These are phyloP conservation scores for Caenorhabditis panamensis DNA, from an alignment of 2,888 invertebrate species.

Conservation along the genomic window DNA sequence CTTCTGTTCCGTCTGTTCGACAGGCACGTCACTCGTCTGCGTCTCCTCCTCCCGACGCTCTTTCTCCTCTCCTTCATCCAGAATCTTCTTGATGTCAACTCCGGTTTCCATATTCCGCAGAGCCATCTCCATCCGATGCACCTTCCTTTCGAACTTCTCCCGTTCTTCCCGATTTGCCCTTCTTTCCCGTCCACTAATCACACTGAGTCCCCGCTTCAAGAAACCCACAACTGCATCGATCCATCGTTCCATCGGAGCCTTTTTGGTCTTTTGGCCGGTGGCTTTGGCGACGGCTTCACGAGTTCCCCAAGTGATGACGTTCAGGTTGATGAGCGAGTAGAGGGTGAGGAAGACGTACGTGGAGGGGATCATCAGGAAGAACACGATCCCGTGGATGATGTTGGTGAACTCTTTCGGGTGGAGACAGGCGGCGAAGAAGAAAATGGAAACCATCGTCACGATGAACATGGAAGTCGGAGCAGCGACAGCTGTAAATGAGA, in stretches of 20 bases:
- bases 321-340: conserved; percentile 93
- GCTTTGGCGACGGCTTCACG: conserved; percentile 86
- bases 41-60: conserved; percentile 43
- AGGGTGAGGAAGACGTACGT: conserved; percentile 95
- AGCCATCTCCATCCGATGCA: conserved; percentile 61
- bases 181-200: conserved; percentile 38
- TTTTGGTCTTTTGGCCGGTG: conserved; percentile 71
- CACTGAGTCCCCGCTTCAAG: conserved; percentile 31
- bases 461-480: conserved; percentile 92
- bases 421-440: conserved; percentile 84
- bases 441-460: conserved; percentile 86
- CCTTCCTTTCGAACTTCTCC: conserved; percentile 59
- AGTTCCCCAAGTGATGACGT: conserved; percentile 95
- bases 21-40: conserved; percentile 28
- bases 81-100: conserved; percentile 52
- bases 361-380: conserved; percentile 93
- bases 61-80: conserved; percentile 48
- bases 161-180: conserved; percentile 55
- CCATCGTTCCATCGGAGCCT: conserved; percentile 59
- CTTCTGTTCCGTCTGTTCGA: conserved; percentile 18
- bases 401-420: conserved; percentile 85
- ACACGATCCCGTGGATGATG: conserved; percentile 84
- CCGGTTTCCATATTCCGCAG: conserved; percentile 52
- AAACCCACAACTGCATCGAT: conserved; percentile 23
- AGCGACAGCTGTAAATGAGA: conserved; percentile 84